Evolutionary conservation across 30 jellyfish, hydroid and myxozoan species (phyloP).

Genomic region (Catostylus mosaicus): DNA sequence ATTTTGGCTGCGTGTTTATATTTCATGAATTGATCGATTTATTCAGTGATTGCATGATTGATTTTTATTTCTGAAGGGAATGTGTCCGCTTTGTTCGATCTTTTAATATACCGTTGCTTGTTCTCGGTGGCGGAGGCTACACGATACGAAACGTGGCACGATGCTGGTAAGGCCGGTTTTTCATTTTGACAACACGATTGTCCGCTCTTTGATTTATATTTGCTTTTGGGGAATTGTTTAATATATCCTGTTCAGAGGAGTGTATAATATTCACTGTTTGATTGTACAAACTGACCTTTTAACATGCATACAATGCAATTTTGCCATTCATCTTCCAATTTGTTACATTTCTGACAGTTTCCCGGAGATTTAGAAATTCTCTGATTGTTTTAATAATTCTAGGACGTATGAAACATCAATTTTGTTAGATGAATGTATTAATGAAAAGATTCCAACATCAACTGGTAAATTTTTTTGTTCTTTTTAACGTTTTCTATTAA

Average conservation of each 20-base stretch:
- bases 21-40: too few species aligned
- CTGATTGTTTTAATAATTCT: background rate
- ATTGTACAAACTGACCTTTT: too few species aligned
- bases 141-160: constrained; percentile 98
- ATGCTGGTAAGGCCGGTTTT: constrained; percentile 73
- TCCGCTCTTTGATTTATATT: background rate
- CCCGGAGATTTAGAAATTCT: too few species aligned
- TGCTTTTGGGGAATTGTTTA: too few species aligned
- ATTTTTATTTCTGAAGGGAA: constrained; percentile 47
- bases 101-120: constrained; percentile 92
- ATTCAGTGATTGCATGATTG: too few species aligned
- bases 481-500: background rate
- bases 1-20: too few species aligned
- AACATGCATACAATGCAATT: too few species aligned
- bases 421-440: constrained; percentile 81
- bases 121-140: constrained; percentile 99
- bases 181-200: background rate
- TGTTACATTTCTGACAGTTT: too few species aligned
- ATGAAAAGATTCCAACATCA: constrained; percentile 77
- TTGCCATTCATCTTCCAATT: too few species aligned
- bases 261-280: too few species aligned
- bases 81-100: constrained; percentile 92
- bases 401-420: constrained; percentile 94
- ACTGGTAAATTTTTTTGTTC: constrained; percentile 34
- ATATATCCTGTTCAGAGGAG: too few species aligned